These are phyloP conservation scores for Bufo bufo DNA, from an alignment of 2,113 vertebrate species.

Conservation along the genomic window DNA sequence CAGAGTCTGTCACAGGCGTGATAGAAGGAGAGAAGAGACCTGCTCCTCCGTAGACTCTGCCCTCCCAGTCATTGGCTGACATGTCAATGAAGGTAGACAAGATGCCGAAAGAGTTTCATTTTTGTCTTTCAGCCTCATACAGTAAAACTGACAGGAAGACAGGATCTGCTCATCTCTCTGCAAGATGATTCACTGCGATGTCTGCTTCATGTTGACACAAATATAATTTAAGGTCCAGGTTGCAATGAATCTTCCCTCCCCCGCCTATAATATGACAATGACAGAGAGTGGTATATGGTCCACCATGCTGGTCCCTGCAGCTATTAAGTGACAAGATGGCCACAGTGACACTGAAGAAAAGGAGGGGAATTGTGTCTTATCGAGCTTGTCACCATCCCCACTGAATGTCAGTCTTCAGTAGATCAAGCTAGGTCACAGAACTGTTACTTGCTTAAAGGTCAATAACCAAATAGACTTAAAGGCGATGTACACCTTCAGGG, in stretches of 20 bases:
- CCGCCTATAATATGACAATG: slow-evolving; percentile 26
- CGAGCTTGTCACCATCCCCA: background rate
- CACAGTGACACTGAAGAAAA: background rate
- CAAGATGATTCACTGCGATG: background rate
- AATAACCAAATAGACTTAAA: background rate
- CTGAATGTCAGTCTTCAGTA: background rate
- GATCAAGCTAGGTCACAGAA: background rate
- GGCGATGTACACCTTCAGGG: too few species aligned
- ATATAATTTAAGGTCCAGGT: slow-evolving; percentile 37
- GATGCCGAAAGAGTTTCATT: background rate
- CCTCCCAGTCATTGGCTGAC: slow-evolving; percentile 22
- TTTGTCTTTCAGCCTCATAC: background rate
- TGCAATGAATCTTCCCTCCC: background rate
- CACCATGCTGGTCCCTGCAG: background rate
- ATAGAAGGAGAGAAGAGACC: background rate
- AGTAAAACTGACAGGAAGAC: background rate
- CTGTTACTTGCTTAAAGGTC: background rate
- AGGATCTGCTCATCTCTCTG: background rate
- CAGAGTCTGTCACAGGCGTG: background rate
- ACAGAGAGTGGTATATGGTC: background rate
- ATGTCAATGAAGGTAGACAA: slow-evolving; percentile 19
- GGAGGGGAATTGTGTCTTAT: background rate
- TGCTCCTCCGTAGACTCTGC: background rate
- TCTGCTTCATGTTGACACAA: slow-evolving; percentile 8
- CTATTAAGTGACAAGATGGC: slow-evolving; percentile 16